A percentile compares a stretch with the other conserved stretches of the same genome.
Evolutionary conservation across 2,888 invertebrate species (phyloP).

Genomic region (Escarpia spicata): DNA sequence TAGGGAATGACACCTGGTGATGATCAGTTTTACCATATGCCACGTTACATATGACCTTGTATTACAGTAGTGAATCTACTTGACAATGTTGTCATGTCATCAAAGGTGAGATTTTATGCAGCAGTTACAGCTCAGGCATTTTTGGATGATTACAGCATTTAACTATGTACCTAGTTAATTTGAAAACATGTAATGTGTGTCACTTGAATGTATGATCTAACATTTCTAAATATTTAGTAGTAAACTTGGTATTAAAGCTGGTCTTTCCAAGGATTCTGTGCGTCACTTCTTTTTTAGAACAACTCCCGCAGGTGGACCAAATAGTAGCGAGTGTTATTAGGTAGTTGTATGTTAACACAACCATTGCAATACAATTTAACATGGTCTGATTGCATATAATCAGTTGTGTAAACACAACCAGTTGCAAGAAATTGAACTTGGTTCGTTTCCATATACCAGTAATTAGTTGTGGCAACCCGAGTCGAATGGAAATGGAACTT

Average conservation of each 20-base stretch:
- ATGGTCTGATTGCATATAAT: neutral
- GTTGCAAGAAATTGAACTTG: no score
- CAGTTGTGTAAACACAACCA: neutral
- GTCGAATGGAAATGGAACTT: no score
- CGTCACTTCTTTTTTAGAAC: neutral
- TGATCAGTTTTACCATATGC: neutral
- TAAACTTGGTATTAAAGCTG: conserved; percentile 12
- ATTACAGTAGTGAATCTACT: neutral
- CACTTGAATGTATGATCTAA: neutral
- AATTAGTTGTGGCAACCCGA: no score
- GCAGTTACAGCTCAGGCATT: no score
- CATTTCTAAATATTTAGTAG: neutral
- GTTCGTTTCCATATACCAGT: no score
- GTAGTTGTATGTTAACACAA: no score
- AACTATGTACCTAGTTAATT: no score
- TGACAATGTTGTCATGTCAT: neutral
- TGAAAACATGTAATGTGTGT: no score
- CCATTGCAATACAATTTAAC: neutral
- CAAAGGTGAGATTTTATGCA: neutral
- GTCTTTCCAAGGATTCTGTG: neutral
- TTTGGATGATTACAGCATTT: no score
- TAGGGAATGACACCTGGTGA: neutral
- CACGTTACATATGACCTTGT: neutral
- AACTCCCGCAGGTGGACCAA: neutral
- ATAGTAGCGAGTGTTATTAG: neutral